A percentile compares a stretch with the other conserved stretches of the same genome.
Evolutionary conservation across 2,888 invertebrate genomes (phyloP).

Genomic region (Drosophila kambysellisi): DNA sequence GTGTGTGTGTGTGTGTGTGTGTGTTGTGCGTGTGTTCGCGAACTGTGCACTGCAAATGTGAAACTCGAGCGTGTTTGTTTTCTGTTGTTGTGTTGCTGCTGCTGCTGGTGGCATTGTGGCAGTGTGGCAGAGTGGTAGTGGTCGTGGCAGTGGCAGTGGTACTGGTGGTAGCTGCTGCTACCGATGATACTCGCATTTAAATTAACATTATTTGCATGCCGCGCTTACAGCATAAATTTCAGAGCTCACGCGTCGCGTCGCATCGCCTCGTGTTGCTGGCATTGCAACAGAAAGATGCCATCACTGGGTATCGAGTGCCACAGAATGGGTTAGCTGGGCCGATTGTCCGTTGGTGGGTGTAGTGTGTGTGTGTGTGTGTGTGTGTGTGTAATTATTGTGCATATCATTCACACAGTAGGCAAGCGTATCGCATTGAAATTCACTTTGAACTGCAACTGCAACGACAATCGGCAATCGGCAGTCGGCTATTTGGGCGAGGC

Average conservation of each 20-base stretch:
- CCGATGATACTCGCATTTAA: constrained; percentile 77
- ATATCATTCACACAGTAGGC: constrained; percentile 35
- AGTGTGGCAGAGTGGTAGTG: constrained; percentile 18
- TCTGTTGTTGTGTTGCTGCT: constrained; percentile 25
- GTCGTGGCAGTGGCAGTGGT: constrained; percentile 17
- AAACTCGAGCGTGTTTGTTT: constrained; percentile 20
- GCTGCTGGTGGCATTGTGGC: constrained; percentile 22
- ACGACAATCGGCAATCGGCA: neutral
- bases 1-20: neutral
- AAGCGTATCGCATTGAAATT: constrained; percentile 45
- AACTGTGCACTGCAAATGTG: constrained; percentile 16
- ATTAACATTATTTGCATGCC: constrained; percentile 78
- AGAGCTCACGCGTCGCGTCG: constrained; percentile 37
- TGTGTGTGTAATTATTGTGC: constrained; percentile 24
- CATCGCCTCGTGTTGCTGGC: neutral
- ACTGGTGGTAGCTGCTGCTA: constrained; percentile 42
- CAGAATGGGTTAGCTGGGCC: neutral
- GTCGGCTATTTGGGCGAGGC: neutral
- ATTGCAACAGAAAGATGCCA: constrained; percentile 9
- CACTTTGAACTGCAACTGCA: constrained; percentile 50
- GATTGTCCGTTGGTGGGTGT: constrained; percentile 3
- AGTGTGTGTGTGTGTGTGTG: neutral
- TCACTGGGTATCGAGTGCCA: neutral
- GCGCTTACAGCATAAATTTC: constrained; percentile 76
- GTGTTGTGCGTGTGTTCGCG: neutral